phyloP scores from a whole-genome alignment of 2,888 invertebrate genomes.

The Hipparchia sbordonii region DNA sequence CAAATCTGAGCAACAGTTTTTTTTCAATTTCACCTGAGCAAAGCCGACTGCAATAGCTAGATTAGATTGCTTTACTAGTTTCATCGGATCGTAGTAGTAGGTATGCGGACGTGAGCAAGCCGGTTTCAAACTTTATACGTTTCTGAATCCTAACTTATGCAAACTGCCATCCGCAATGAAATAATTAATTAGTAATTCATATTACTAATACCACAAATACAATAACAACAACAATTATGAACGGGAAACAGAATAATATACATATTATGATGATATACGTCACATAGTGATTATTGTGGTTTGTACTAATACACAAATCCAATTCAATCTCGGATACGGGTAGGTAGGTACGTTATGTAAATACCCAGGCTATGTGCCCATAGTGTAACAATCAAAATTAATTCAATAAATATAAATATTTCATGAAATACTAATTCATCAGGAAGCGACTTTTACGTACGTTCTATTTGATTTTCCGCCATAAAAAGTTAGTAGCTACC shows the following conservation, averaged over 20 bases:
- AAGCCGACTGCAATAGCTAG: background rate
- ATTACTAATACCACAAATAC: background rate
- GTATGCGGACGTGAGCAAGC: background rate
- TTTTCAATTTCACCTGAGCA: too few relatives aligned
- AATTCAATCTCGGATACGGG: background rate
- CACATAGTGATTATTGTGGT: background rate
- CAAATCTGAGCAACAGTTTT: too few relatives aligned
- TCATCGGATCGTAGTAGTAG: background rate
- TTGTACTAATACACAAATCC: background rate
- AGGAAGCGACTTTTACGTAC: too few relatives aligned
- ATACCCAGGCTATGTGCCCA: background rate
- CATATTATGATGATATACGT: background rate
- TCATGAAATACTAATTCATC: too few relatives aligned
- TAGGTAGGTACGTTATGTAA: background rate
- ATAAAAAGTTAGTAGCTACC: too few relatives aligned
- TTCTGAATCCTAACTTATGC: background rate
- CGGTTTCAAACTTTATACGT: background rate
- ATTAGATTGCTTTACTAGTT: background rate
- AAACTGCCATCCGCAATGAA: slow-evolving; percentile 1
- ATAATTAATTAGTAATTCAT: background rate
- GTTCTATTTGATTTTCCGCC: too few relatives aligned
- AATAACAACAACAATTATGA: background rate
- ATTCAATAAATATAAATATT: too few relatives aligned
- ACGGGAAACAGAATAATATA: background rate
- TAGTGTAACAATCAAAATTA: too few relatives aligned